phyloP scores from a whole-genome alignment of 2,888 invertebrate genomes.

The Drosophila differens region DNA sequence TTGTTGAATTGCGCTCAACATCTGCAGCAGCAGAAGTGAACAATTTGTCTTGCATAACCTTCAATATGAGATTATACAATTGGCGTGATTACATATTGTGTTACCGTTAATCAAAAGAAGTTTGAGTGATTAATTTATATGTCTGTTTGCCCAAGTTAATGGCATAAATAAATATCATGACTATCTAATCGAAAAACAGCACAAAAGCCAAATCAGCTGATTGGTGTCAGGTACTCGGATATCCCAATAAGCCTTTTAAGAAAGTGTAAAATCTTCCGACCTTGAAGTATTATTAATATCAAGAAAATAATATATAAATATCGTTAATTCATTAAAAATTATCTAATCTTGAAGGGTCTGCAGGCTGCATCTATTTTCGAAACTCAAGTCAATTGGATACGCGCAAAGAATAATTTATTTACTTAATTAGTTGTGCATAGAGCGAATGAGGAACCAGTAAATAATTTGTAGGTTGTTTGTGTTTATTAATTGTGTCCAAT shows the following conservation, averaged over 20 bases:
- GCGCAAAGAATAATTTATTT: slow-evolving; percentile 45
- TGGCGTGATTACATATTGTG: slow-evolving; percentile 8
- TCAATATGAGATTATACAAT: slow-evolving; percentile 15
- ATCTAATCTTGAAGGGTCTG: slow-evolving; percentile 37
- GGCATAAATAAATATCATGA: slow-evolving; percentile 69
- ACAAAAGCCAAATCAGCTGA: slow-evolving; percentile 20
- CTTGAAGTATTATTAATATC: slow-evolving; percentile 22
- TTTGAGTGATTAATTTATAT: slow-evolving; percentile 53
- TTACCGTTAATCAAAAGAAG: slow-evolving; percentile 45
- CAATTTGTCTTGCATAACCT: slow-evolving; percentile 30
- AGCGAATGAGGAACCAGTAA: slow-evolving; percentile 4
- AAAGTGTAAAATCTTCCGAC: slow-evolving; percentile 27
- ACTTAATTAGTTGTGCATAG: slow-evolving; percentile 44
- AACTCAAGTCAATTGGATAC: slow-evolving; percentile 14
- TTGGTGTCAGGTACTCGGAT: not conserved
- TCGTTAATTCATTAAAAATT: slow-evolving; percentile 22
- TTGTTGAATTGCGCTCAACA: slow-evolving; percentile 8
- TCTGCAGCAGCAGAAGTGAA: slow-evolving; percentile 25
- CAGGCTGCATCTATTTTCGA: slow-evolving; percentile 10
- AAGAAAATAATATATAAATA: slow-evolving; percentile 17
- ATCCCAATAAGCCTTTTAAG: not conserved
- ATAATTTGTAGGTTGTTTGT: slow-evolving; percentile 38
- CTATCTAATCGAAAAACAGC: slow-evolving; percentile 65
- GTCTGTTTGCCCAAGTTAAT: slow-evolving; percentile 51
- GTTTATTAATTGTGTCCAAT: slow-evolving; percentile 52